Evolutionary conservation across 2,888 invertebrate genomes (phyloP).

Genomic region (Eupithecia abbreviata): DNA sequence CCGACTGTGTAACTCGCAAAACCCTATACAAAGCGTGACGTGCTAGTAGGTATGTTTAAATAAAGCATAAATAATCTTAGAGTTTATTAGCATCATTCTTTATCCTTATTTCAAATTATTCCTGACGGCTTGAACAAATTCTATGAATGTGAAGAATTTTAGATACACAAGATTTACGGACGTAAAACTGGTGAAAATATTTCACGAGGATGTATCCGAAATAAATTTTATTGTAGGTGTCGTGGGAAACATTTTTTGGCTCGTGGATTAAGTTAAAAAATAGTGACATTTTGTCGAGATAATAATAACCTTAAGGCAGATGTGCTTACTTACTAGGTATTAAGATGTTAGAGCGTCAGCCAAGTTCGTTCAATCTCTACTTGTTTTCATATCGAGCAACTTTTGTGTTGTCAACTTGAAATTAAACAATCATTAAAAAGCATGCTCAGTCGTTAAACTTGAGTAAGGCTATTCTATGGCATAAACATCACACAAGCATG

Average conservation of each 20-base stretch:
- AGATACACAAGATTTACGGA: neutral
- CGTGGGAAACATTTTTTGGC: slow-evolving; percentile 20
- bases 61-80: no score
- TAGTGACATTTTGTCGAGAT: neutral
- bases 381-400: no score
- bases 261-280: slow-evolving; percentile 16
- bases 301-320: neutral
- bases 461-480: no score
- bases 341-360: no score
- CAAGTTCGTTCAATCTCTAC: no score
- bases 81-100: no score
- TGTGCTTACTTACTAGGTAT: no score
- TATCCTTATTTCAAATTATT: neutral
- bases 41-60: neutral
- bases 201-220: slow-evolving; percentile 30
- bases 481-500: no score
- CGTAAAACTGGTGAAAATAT: slow-evolving; percentile 37
- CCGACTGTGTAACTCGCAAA: neutral
- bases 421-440: no score
- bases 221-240: slow-evolving; percentile 36
- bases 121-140: neutral
- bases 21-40: neutral
- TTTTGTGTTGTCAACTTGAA: no score
- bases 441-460: no score
- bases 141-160: neutral